These are phyloP conservation scores for Netelia virgata DNA, from an alignment of 2,888 invertebrate genomes.

Conservation along the genomic window DNA sequence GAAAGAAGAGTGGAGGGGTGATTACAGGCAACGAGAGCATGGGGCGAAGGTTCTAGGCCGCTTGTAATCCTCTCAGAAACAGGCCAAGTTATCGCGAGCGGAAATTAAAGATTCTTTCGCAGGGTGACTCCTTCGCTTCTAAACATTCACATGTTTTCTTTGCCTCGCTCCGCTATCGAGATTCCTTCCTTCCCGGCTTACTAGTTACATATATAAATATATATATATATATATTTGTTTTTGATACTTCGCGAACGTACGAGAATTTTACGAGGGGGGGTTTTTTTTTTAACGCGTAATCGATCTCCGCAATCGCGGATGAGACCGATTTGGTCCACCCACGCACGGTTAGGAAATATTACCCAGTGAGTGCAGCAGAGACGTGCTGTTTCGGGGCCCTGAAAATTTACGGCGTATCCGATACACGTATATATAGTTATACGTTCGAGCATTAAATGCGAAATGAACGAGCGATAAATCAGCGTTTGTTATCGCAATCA, in stretches of 20 bases:
- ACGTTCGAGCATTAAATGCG: slow-evolving; percentile 21
- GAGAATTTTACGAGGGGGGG: neutral
- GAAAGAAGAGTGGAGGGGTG: slow-evolving; percentile 22
- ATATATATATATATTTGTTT: neutral
- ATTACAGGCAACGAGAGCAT: slow-evolving; percentile 35
- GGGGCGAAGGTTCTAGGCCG: slow-evolving; percentile 34
- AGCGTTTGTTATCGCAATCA: slow-evolving; percentile 59
- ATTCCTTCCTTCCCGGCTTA: neutral
- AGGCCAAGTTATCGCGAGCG: slow-evolving; percentile 40
- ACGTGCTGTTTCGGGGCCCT: slow-evolving; percentile 11
- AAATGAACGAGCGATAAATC: slow-evolving; percentile 60
- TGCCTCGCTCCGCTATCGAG: neutral
- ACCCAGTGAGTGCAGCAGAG: slow-evolving; percentile 4
- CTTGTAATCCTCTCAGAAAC: slow-evolving; percentile 31
- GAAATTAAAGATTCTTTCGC: slow-evolving; percentile 53
- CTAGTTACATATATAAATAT: neutral
- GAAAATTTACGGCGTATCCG: slow-evolving; percentile 53
- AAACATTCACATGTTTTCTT: slow-evolving; percentile 12
- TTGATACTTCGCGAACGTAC: neutral
- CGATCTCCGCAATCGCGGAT: slow-evolving; percentile 52
- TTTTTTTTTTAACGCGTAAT: slow-evolving; percentile 29
- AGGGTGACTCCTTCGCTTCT: neutral
- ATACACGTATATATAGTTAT: neutral
- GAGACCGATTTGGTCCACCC: slow-evolving; percentile 31
- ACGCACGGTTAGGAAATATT: slow-evolving; percentile 33